Conservation (phyloP, 2,113 vertebrate species). For the Platichthys flesus region DNA sequence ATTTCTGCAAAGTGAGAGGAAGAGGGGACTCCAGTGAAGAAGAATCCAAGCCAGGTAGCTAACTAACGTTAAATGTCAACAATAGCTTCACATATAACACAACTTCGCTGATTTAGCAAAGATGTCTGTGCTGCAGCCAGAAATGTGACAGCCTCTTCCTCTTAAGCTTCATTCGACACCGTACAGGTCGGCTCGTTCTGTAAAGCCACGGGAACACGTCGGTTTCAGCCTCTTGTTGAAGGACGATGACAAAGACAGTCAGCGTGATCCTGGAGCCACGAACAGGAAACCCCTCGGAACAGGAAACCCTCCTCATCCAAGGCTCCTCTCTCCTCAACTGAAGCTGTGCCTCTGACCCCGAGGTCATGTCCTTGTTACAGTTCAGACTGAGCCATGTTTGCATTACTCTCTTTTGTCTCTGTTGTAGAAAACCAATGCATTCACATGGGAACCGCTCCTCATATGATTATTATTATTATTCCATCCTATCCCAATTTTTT, state of each 20-base stretch:
- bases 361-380: conserved; percentile 16
- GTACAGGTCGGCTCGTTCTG: conserved; percentile 7
- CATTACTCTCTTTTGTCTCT: not conserved
- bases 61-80: not conserved
- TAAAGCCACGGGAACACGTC: conserved; percentile 18
- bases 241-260: conserved; percentile 32
- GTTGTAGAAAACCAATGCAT: not conserved
- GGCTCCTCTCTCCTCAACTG: not conserved
- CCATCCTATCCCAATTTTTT: not conserved
- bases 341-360: conserved; percentile 29
- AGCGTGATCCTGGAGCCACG: not conserved
- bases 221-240: conserved; percentile 13
- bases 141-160: not conserved
- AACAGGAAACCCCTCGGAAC: conserved; percentile 8
- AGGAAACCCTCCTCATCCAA: not conserved
- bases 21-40: not conserved
- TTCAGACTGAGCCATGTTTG: conserved; percentile 5
- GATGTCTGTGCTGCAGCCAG: not conserved
- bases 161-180: not conserved
- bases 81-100: not conserved
- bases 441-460: conserved; percentile 33
- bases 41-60: not conserved
- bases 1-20: not conserved
- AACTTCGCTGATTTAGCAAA: not conserved
- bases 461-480: conserved; percentile 13